Conservation (phyloP, 2,113 vertebrate species). For the Varanus komodoensis region DNA sequence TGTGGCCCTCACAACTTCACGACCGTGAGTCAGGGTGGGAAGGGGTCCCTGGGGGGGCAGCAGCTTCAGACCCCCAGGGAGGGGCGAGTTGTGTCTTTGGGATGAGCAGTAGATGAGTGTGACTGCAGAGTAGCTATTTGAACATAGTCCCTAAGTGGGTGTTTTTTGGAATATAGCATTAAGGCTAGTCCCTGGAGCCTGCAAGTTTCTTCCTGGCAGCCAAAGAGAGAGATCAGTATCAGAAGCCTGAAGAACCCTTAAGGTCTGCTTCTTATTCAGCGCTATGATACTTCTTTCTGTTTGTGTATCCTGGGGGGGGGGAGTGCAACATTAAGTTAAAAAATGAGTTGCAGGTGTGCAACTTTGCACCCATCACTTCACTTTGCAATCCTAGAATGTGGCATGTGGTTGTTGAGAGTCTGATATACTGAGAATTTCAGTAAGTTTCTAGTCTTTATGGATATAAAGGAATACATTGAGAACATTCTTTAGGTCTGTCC, state of each 20-base stretch:
- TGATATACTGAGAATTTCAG: background rate
- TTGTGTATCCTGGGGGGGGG: background rate
- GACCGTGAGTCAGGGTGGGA: slow-evolving; percentile 77
- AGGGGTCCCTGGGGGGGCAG: background rate
- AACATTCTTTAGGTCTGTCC: background rate
- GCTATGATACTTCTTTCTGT: background rate
- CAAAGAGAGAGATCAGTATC: background rate
- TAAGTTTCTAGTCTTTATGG: background rate
- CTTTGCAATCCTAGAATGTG: background rate
- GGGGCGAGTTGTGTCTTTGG: background rate
- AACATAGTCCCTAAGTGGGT: background rate
- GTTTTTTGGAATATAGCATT: background rate
- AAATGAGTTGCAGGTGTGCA: background rate
- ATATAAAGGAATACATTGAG: background rate
- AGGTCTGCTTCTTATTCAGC: background rate
- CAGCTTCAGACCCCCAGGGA: background rate
- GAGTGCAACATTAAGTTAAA: background rate
- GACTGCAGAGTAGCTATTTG: background rate
- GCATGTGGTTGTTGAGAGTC: background rate
- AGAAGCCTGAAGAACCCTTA: background rate
- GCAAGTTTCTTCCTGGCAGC: background rate
- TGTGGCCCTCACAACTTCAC: slow-evolving; percentile 86
- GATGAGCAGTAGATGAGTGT: background rate
- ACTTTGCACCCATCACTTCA: background rate
- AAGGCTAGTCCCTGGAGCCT: background rate